Evolutionary conservation across 2,113 vertebrate genomes (phyloP).

Genomic region (Ptilonorhynchus violaceus): DNA sequence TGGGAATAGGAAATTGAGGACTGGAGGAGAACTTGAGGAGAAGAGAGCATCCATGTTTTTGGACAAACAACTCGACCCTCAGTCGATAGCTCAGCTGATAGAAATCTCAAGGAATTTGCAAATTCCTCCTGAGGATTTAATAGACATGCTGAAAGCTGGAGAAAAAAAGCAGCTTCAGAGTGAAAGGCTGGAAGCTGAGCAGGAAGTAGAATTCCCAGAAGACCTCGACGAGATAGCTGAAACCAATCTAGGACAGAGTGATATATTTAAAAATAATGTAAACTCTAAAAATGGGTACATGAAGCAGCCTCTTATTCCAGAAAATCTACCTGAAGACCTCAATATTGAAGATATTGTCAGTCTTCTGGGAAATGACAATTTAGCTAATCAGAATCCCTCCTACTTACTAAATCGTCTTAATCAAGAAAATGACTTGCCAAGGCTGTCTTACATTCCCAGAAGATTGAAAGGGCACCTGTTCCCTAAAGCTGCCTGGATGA

Average conservation of each 20-base stretch:
- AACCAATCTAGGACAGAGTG: slow-evolving; percentile 57
- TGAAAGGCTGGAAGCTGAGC: slow-evolving; percentile 66
- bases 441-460: slow-evolving; percentile 67
- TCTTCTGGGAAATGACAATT: slow-evolving; percentile 80
- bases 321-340: slow-evolving; percentile 79
- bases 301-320: slow-evolving; percentile 68
- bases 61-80: slow-evolving; percentile 79
- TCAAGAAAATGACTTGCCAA: slow-evolving; percentile 70
- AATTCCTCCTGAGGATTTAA: slow-evolving; percentile 89
- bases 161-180: slow-evolving; percentile 67
- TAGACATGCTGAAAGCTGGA: slow-evolving; percentile 83
- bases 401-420: slow-evolving; percentile 76
- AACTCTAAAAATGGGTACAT: slow-evolving; percentile 68
- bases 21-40: slow-evolving; percentile 72
- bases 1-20: slow-evolving; percentile 72
- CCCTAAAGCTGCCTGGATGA: slow-evolving; percentile 69
- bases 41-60: slow-evolving; percentile 65
- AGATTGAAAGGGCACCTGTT: slow-evolving; percentile 67
- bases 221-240: slow-evolving; percentile 67
- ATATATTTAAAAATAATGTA: slow-evolving; percentile 71
- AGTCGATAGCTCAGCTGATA: slow-evolving; percentile 84
- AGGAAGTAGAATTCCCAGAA: slow-evolving; percentile 66
- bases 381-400: slow-evolving; percentile 73
- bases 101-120: slow-evolving; percentile 89
- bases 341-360: slow-evolving; percentile 85